Percentiles rank a stretch among this genome's conserved stretches.
Conservation (phyloP, 2,113 vertebrate genomes). For the Vulpes vulpes region DNA sequence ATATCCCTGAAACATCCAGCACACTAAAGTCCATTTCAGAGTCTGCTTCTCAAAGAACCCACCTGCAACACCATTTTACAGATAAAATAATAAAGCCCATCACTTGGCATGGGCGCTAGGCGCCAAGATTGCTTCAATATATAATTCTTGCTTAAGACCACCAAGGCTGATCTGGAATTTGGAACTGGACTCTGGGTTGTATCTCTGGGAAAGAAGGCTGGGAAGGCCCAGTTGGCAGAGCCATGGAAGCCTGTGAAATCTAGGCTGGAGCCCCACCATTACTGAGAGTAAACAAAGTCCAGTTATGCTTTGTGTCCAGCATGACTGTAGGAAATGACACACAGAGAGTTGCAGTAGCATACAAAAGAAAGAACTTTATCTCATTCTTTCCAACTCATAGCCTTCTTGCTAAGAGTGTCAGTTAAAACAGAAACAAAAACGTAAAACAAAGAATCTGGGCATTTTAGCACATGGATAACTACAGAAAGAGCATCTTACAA, state of each 20-base stretch:
- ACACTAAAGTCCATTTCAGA: not conserved
- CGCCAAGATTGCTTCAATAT: not conserved
- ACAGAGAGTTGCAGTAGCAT: not conserved
- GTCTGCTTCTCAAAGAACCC: not conserved
- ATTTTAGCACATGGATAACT: not conserved
- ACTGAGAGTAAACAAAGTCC: not conserved
- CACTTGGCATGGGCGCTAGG: not conserved
- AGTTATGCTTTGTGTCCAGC: rapidly evolving
- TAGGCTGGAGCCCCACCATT: too few species aligned
- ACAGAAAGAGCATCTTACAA: not conserved
- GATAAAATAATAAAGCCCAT: not conserved
- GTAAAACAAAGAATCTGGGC: not conserved
- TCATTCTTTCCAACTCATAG: not conserved
- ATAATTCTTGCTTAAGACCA: not conserved
- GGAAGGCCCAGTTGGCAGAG: not conserved
- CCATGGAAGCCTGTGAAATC: not conserved
- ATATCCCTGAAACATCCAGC: not conserved
- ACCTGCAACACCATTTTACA: not conserved
- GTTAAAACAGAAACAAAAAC: not conserved
- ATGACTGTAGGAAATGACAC: rapidly evolving
- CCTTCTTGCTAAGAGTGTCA: not conserved
- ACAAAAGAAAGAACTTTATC: not conserved
- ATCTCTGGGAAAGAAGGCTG: not conserved
- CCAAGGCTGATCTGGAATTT: not conserved
- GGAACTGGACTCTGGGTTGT: not conserved